Percentiles rank a stretch among this genome's conserved stretches.
phyloP scores from a whole-genome alignment of 2,797 vertebrate genomes.

The Lagodon rhomboides region DNA sequence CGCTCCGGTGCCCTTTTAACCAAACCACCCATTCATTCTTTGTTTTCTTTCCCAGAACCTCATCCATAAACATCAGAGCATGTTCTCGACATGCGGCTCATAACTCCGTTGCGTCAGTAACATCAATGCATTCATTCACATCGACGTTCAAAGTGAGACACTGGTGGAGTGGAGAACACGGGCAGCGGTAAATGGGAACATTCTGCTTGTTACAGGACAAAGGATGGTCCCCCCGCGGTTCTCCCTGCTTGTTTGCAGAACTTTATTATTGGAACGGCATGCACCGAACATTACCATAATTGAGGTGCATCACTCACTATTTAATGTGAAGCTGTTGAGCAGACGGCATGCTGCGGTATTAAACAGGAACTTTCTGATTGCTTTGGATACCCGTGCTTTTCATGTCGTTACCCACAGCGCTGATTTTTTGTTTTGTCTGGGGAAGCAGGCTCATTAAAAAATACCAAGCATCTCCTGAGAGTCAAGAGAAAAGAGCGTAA shows the following conservation, averaged over 20 bases:
- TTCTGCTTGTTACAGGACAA: conserved; percentile 61
- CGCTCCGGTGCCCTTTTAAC: conserved; percentile 44
- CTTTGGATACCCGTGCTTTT: conserved; percentile 5
- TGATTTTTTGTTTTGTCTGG: conserved; percentile 26
- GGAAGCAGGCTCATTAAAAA: conserved; percentile 36
- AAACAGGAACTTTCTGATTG: conserved; percentile 30
- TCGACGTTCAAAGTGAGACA: conserved; percentile 46
- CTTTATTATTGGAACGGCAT: conserved; percentile 40
- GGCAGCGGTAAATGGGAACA: conserved; percentile 46
- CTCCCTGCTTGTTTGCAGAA: conserved; percentile 35
- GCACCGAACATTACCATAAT: conserved; percentile 22
- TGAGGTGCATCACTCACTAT: conserved; percentile 17
- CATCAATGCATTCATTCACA: conserved; percentile 74
- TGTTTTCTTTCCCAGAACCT: conserved; percentile 62
- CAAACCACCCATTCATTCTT: conserved; percentile 47
- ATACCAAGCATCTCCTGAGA: conserved; percentile 8
- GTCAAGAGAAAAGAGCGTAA: conserved; percentile 8
- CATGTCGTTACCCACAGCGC: not conserved
- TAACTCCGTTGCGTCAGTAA: conserved; percentile 56
- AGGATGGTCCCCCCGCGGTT: conserved; percentile 16
- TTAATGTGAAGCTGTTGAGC: conserved; percentile 23
- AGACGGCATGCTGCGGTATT: conserved; percentile 13
- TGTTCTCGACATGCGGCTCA: conserved; percentile 43
- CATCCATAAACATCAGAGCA: conserved; percentile 73
- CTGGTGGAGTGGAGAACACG: conserved; percentile 4